Base-by-base conservation (phyloP, 2,113 vertebrate species). In the Odontesthes bonariensis region DNA sequence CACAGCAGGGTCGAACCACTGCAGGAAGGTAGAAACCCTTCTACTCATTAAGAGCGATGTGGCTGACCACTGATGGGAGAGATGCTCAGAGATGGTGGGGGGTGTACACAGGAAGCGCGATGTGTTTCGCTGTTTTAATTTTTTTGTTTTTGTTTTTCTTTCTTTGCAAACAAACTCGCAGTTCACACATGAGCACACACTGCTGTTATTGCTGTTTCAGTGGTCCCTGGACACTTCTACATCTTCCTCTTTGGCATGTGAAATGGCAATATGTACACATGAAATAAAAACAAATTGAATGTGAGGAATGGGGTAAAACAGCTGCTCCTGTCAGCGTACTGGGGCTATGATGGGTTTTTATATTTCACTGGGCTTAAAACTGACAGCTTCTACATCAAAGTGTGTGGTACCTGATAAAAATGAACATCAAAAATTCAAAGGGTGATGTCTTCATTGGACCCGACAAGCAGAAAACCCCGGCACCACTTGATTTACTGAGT, bases 191-290 rank as follows among this genome's bases (percentile, higher is more conserved):
- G 56, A 84, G 75, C 79, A 73, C 66, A 73, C 71, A 73, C 85
- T n/a, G 79, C 75, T 86, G 90, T 91, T 91, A 90, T 91, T 92
- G 89, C 77, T 80, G 75, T 84, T 92, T 87, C 82, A 91, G 73
- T 86, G 80, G 82, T 92, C 92, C 91, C 91, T 51, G 77, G 90
- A 81, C 86, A 88, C 82, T 72, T 83, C 75, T 83, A 65, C 65
- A 17, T 88, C 81, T 82, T 83, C 75, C 83, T 82, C 70, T 42
- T 56, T 85, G 72, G 67, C 86, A 77, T 67, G 58, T 86, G 54
- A 87, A 84, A 85, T 69, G 75, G 61, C 49, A 33, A 60, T 31
- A 69, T 59, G 67, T 81, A 81, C 66, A 86, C 53, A 62, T 79
- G 71, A 77, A 79, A 86, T 81, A 81, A 86, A 85, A 84, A 82